Conservation (phyloP, 2,113 vertebrate species). For the Trinectes maculatus region DNA sequence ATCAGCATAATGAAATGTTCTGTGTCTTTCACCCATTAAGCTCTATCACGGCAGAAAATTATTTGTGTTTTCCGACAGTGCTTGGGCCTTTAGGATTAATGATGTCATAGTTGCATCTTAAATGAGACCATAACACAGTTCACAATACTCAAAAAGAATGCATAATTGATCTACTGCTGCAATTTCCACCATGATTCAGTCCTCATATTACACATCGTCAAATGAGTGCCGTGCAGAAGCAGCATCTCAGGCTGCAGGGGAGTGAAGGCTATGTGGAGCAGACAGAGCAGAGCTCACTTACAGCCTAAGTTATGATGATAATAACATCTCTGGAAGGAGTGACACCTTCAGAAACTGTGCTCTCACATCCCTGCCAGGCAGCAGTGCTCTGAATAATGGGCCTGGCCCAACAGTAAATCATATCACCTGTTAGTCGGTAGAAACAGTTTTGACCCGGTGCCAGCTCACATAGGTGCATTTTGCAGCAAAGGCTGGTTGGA, state of each 20-base stretch:
- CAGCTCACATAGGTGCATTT: conserved; percentile 5
- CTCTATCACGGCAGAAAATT: too few species aligned
- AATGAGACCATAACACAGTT: too few species aligned
- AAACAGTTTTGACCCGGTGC: conserved; percentile 13
- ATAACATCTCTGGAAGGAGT: conserved; percentile 39
- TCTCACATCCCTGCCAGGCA: conserved; percentile 14
- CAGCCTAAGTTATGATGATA: conserved; percentile 35
- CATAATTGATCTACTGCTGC: too few species aligned
- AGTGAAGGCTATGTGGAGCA: conserved; percentile 1
- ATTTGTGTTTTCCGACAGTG: too few species aligned
- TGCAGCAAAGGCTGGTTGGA: neutral
- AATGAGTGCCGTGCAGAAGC: neutral
- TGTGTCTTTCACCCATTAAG: too few species aligned
- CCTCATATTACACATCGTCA: too few species aligned
- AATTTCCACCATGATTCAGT: too few species aligned
- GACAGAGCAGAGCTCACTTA: conserved; percentile 1
- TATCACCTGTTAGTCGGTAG: conserved; percentile 38
- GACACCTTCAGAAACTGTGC: conserved; percentile 36
- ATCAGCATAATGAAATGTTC: too few species aligned
- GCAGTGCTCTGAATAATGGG: conserved; percentile 10
- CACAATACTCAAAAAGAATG: too few species aligned
- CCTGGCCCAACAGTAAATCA: conserved; percentile 38
- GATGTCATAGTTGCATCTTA: too few species aligned
- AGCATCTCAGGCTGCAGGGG: neutral
- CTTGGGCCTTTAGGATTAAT: too few species aligned